These are phyloP conservation scores for Anolis sagrei DNA, from an alignment of 2,113 vertebrate genomes.

Conservation along the genomic window DNA sequence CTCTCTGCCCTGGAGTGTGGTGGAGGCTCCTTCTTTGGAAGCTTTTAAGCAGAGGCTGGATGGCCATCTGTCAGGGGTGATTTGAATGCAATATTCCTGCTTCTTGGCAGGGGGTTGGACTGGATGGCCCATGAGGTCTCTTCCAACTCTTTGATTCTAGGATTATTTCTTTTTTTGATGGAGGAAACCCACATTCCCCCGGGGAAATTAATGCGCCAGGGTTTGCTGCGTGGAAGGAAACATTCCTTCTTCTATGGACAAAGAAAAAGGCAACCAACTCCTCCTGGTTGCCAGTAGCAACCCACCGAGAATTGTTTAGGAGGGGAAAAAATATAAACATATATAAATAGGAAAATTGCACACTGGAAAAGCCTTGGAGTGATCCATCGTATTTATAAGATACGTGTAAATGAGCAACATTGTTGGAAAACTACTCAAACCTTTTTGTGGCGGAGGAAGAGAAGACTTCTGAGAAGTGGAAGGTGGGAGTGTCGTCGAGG, in stretches of 20 bases:
- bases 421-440: fast-evolving
- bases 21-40: too few relatives aligned
- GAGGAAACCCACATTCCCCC: background rate
- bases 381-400: constrained; percentile 2
- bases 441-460: background rate
- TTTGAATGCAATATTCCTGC: too few relatives aligned
- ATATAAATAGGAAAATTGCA: background rate
- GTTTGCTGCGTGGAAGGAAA: background rate
- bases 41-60: too few relatives aligned
- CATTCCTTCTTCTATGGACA: background rate
- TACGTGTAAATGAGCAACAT: background rate
- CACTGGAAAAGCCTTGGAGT: background rate
- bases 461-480: background rate
- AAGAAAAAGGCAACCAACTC: background rate
- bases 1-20: too few relatives aligned
- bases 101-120: too few relatives aligned
- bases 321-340: background rate
- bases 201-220: constrained; percentile 1
- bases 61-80: too few relatives aligned
- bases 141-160: too few relatives aligned
- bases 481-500: too few relatives aligned
- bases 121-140: too few relatives aligned
- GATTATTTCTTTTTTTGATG: too few relatives aligned
- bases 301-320: background rate
- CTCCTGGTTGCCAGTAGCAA: constrained; percentile 21